Base-by-base conservation (phyloP, 2,797 vertebrate genomes). In the Danionella dracula region DNA sequence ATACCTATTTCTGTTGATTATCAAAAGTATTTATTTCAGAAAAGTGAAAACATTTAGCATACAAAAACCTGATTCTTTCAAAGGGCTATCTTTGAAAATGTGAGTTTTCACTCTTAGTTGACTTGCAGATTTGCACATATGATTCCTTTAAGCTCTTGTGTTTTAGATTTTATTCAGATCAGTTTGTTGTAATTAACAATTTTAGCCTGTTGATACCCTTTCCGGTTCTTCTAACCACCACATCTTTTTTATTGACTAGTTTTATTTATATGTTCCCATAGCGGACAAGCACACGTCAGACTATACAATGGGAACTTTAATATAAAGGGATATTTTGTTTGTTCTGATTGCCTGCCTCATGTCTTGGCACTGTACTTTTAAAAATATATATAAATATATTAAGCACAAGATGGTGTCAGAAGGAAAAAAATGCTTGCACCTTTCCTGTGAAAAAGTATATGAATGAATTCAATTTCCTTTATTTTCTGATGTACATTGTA, bases 321-420 rank as follows among this genome's bases (percentile, higher is more conserved):
- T 45, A 29, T 27, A 3, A 27, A 55, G 38, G 27, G 34, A 62
- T 34, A 8, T n/a, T 58, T 50, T 60, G 13, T 38, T 51, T 44
- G 17, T 44, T 16, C n/a, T 45, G 32, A n/a, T 16, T 50, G 27
- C 44, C 48, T 63, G 13, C 38, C 23, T 53, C 34, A 41, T 65
- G 62, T 65, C 32, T 23, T 46, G 41, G 45, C 62, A 55, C 50
- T 65, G 50, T 55, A 55, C 45, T 45, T 23, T 55, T 38, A 55
- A 46, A n/a, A n/a, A n/a, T n/a, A n/a, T n/a, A n/a, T n/a, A n/a
- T n/a, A n/a, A 55, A 31, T 12, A 55, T 45, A 29, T 23, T 65
- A 45, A 55, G 62, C 50, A 55, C 62, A 65, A 29, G 55, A 16
- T 42, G 27, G 34, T 6, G 0, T 63, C 48, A 35, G 13, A 54